phyloP scores from a whole-genome alignment of 2,888 invertebrate genomes.

The Troides aeacus region DNA sequence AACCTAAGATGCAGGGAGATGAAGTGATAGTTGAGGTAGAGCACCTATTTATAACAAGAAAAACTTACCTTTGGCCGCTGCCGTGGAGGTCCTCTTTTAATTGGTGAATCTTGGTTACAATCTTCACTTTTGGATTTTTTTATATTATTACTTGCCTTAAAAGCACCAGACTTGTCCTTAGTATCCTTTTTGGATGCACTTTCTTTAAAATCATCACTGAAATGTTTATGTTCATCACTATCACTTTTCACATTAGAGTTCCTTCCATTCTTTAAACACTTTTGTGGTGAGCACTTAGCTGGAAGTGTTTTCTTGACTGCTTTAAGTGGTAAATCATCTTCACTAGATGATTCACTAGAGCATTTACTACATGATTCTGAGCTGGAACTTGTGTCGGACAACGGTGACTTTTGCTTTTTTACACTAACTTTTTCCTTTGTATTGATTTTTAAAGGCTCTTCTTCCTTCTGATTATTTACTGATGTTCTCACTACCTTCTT shows the following conservation, averaged over 20 bases:
- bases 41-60: background rate
- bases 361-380: slow-evolving; percentile 77
- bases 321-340: slow-evolving; percentile 70
- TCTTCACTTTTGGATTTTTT: slow-evolving; percentile 69
- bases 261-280: slow-evolving; percentile 48
- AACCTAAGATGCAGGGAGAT: no score
- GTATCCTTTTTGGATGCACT: slow-evolving; percentile 43
- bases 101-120: slow-evolving; percentile 43
- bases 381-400: slow-evolving; percentile 70
- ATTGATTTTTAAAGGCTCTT: slow-evolving; percentile 43
- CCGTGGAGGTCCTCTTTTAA: slow-evolving; percentile 63
- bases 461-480: slow-evolving; percentile 61
- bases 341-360: slow-evolving; percentile 70
- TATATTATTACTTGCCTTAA: slow-evolving; percentile 49
- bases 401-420: slow-evolving; percentile 44
- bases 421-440: slow-evolving; percentile 34
- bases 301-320: slow-evolving; percentile 64
- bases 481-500: slow-evolving; percentile 61
- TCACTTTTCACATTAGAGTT: slow-evolving; percentile 49
- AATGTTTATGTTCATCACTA: slow-evolving; percentile 57
- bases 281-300: slow-evolving; percentile 56
- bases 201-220: slow-evolving; percentile 54
- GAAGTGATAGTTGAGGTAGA: no score
- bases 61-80: slow-evolving; percentile 69
- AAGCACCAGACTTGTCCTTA: slow-evolving; percentile 61